Base-by-base conservation (phyloP, 2,113 vertebrate genomes). In the Hippocampus mohnikei region DNA sequence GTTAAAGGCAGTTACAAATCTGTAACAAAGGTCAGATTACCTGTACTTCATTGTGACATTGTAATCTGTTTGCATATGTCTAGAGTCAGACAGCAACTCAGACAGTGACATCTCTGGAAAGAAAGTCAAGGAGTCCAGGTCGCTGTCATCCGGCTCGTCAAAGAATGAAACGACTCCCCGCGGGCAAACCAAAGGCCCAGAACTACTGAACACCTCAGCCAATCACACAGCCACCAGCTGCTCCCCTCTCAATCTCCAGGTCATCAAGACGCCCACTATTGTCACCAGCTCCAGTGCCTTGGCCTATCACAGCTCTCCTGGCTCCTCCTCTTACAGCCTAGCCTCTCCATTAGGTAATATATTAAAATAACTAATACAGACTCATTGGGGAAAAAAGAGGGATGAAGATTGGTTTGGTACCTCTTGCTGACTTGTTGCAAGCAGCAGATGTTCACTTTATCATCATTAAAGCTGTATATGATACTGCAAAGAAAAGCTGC, bases 1-100 rank as follows among this genome's bases (percentile, higher is more conserved):
- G 9, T 2, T 55, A 10, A n/a, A n/a, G 23, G 18, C 9, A 7
- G 8, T 8, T 10, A 3, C 1, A 55, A 55, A 23, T 23, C 21
- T 53, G 50, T 21, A 53, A 53, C 10, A 20, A 5, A 50, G 48
- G 15, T 3, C 12, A 8, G 21, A 2, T n/a, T 53, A 20, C 8
- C 46, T 48, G 13, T 48, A 48, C 46, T 48, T 15, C 46, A 16
- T 48, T 48, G 52, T 53, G 52, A n/a, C 52, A 10, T 23, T 23
- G 52, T 55, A n/a, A 2, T 60, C 58, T 33, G 25, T 33, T 67
- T 65, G 37, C 52, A 3, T 23, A 20, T 68, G 16, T 76, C 78
- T 88, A 99, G 97, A 99, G 84, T 98, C 96, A 41, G 96, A 98
- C 90, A 99, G 93, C 90, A 98, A 97, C 92, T 97, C 95, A 55